Base-by-base conservation (phyloP, 2,888 invertebrate species). In the Eupithecia abbreviata region DNA sequence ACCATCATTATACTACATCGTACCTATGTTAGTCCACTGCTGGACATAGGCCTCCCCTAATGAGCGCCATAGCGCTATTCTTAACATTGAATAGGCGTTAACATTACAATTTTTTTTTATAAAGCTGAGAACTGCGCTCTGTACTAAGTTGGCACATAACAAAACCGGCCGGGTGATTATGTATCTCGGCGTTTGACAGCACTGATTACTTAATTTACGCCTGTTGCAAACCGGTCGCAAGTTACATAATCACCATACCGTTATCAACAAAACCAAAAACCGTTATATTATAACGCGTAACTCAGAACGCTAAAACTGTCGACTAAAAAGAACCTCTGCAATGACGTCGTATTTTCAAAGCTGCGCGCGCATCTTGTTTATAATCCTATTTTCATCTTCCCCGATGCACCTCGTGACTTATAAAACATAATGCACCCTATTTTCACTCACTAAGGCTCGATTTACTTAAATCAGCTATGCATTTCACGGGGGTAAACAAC, bases 341-440 rank as follows among this genome's bases (percentile, higher is more conserved):
- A 78, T 79, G 85, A 87, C 87, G 84, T 88, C 87, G 86, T 77
- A 88, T 82, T 76, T 92, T 66, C 42, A 67, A 73, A 89, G 84
- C 73, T 94, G 94, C 94, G 94, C 94, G 93, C 94, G 94, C 94
- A 94, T 2, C 81, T 69, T 92, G 91, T 93, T 91, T 93, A 86
- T 91, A 90, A 93, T 91, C 90, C 87, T 87, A 85, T 92, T 90
- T 89, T 80, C 78, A 90, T 90, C 92, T 90, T 91, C 90, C 86
- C 78, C 82, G 81, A 70, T 81, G 79, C 75, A 71, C 13, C n/a
- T 18, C 47, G 30, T 65, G n/a, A 13, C 74, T 42, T 69, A 4
- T 47, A 66, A 72, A 55, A 65, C 12, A 81, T 76, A 77, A 68
- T 71, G 3, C 49, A 77, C 81, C 69, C 72, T 84, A 82, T 10